Percentiles rank a stretch among this genome's conserved stretches.
phyloP scores from a whole-genome alignment of 2,113 vertebrate genomes.

The Neoarius graeffei region DNA sequence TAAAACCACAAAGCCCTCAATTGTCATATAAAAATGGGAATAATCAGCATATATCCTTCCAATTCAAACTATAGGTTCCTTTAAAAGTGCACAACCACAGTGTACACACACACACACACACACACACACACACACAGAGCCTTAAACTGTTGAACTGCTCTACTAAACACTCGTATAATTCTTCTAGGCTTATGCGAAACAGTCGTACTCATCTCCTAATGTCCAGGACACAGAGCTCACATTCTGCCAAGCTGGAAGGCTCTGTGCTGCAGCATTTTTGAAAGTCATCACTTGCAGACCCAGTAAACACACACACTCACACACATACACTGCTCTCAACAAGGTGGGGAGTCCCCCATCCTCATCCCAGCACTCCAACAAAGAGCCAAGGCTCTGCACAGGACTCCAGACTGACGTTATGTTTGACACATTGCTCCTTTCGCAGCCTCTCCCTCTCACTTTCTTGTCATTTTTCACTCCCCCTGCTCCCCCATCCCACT shows the following conservation, averaged over 20 bases:
- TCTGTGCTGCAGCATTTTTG: constrained; percentile 17
- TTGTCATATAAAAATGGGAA: constrained; percentile 44
- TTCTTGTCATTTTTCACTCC: constrained; percentile 43
- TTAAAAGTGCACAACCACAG: constrained; percentile 13
- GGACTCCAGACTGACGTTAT: constrained; percentile 30
- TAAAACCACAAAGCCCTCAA: constrained; percentile 40
- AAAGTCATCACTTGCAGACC: constrained; percentile 9
- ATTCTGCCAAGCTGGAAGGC: constrained; percentile 37
- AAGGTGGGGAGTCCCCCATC: constrained; percentile 43
- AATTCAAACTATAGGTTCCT: constrained; percentile 31
- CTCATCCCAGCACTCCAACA: constrained; percentile 17
- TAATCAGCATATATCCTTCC: constrained; percentile 43
- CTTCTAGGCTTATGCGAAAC: constrained; percentile 24
- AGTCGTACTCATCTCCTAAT: constrained; percentile 25
- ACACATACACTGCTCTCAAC: constrained; percentile 19
- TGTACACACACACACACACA: constrained; percentile 7
- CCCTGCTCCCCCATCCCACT: not conserved
- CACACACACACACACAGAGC: constrained; percentile 6
- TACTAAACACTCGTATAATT: constrained; percentile 5
- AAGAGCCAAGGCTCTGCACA: constrained; percentile 33
- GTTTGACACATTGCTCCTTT: constrained; percentile 45
- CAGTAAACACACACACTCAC: constrained; percentile 41
- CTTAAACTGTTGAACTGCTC: constrained; percentile 15
- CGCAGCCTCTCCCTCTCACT: constrained; percentile 42
- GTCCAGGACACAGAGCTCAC: constrained; percentile 36